These are phyloP conservation scores for Zelleria hepariella DNA, from an alignment of 2,888 invertebrate species.

Conservation along the genomic window DNA sequence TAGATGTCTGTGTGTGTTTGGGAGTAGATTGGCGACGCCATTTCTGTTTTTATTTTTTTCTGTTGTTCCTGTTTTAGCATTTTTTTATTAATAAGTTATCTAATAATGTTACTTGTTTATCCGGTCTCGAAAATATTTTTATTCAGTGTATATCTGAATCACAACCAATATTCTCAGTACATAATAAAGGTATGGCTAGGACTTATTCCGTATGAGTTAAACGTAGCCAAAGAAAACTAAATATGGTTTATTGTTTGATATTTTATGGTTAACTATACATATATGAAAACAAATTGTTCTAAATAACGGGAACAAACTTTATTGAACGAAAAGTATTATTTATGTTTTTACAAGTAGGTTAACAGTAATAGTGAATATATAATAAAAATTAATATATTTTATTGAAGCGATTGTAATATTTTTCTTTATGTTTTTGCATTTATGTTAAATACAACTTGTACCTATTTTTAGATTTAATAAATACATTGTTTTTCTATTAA, in stretches of 20 bases:
- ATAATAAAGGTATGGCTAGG: background rate
- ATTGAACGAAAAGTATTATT: slow-evolving; percentile 13
- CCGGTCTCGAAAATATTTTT: background rate
- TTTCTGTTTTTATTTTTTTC: background rate
- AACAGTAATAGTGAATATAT: slow-evolving; percentile 6
- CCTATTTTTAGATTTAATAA: background rate
- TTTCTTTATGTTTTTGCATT: slow-evolving; percentile 3
- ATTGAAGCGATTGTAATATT: slow-evolving; percentile 2
- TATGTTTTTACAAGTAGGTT: slow-evolving; percentile 8
- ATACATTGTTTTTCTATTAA: background rate
- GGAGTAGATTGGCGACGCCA: background rate
- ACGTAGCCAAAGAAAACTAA: background rate
- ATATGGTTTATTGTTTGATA: background rate
- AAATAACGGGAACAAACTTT: slow-evolving; percentile 11
- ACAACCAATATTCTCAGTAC: no score
- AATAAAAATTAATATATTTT: slow-evolving; percentile 10
- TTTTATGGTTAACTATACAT: background rate
- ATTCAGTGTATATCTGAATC: no score
- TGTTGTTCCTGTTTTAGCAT: background rate
- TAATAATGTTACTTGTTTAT: background rate
- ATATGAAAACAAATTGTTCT: background rate
- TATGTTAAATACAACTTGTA: slow-evolving; percentile 2
- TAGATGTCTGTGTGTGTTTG: background rate
- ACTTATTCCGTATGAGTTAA: background rate
- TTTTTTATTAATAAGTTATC: background rate